These are phyloP conservation scores for Drosophila putrida DNA, from an alignment of 2,888 invertebrate species.

Conservation along the genomic window DNA sequence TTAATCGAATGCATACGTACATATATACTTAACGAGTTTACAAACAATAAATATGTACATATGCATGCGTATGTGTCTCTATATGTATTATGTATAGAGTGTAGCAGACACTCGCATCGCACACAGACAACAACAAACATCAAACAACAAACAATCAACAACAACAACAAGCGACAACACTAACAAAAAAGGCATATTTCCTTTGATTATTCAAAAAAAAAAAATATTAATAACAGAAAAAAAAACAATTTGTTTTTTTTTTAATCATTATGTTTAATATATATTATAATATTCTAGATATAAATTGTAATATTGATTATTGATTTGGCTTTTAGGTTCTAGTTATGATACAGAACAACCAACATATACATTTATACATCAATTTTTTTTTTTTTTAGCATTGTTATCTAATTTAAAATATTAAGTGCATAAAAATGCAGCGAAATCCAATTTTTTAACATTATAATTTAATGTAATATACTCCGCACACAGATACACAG, in stretches of 20 bases:
- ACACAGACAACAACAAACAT: slow-evolving; percentile 14
- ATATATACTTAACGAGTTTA: slow-evolving; percentile 21
- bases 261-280: slow-evolving; percentile 22
- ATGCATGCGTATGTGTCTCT: slow-evolving; percentile 24
- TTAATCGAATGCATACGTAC: slow-evolving; percentile 26
- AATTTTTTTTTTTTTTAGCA: slow-evolving; percentile 50
- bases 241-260: slow-evolving; percentile 26
- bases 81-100: slow-evolving; percentile 22
- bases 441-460: slow-evolving; percentile 44
- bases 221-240: too few species aligned
- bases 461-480: slow-evolving; percentile 11
- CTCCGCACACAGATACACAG: background rate
- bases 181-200: slow-evolving; percentile 50
- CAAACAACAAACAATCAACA: slow-evolving; percentile 13
- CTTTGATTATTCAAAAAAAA: slow-evolving; percentile 33
- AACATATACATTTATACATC: background rate
- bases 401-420: slow-evolving; percentile 74
- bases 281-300: slow-evolving; percentile 39
- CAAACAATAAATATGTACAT: slow-evolving; percentile 24
- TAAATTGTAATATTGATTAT: slow-evolving; percentile 49
- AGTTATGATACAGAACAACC: slow-evolving; percentile 30
- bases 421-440: slow-evolving; percentile 27
- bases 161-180: slow-evolving; percentile 15
- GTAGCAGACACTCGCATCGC: slow-evolving; percentile 6
- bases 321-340: slow-evolving; percentile 42